phyloP scores from a whole-genome alignment of 1,140 invertebrate species.

The Cecropterus lyciades region DNA sequence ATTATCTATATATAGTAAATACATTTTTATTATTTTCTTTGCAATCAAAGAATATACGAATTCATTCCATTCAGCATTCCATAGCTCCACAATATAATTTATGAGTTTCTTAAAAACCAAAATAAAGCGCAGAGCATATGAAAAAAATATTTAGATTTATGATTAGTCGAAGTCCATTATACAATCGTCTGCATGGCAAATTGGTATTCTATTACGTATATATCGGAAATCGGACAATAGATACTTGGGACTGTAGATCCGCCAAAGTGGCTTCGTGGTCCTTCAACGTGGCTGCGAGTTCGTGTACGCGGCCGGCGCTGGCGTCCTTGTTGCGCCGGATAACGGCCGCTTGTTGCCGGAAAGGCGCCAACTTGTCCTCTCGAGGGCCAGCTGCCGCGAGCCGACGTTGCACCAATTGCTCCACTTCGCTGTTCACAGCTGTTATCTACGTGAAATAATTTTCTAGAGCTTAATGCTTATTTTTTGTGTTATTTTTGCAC shows the following conservation, averaged over 20 bases:
- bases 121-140: no score
- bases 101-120: no score
- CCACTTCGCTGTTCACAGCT: slow-evolving; percentile 86
- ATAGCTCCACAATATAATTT: no score
- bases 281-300: slow-evolving; percentile 86
- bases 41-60: no score
- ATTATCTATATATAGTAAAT: no score
- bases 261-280: slow-evolving; percentile 84
- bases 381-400: slow-evolving; percentile 79
- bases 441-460: slow-evolving; percentile 82
- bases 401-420: slow-evolving; percentile 83
- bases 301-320: slow-evolving; percentile 88
- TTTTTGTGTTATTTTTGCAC: no score
- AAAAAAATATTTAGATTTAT: no score
- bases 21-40: no score
- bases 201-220: no score
- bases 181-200: no score
- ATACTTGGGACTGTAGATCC: slow-evolving; percentile 82
- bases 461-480: not conserved
- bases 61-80: no score
- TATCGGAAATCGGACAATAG: not conserved
- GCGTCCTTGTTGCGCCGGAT: slow-evolving; percentile 91
- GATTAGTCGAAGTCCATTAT: no score
- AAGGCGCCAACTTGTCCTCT: slow-evolving; percentile 91
- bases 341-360: slow-evolving; percentile 93